Base-by-base conservation (phyloP, 2,888 invertebrate genomes). In the Heliconius cydno region DNA sequence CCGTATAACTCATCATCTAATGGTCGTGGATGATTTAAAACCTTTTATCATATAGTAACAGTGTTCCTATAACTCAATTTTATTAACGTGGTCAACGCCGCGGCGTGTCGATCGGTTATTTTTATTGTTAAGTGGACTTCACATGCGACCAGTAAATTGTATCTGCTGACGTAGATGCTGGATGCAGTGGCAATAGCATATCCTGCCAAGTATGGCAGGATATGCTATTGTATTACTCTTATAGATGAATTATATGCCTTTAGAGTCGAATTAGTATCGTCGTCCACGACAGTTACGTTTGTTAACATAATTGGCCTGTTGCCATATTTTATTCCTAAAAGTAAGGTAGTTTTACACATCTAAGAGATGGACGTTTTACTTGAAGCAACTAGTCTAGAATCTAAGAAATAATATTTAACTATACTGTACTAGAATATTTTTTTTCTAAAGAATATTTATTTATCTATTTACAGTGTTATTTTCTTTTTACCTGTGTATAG, bases 401-500 rank as follows among this genome's bases (percentile, higher is more conserved):
- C 77, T 84, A 78, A 71, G 52, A 78, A 81, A 83, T 79, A 79
- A 76, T 76, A 77, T 78, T 67, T 34, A 71, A 63, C 71, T 63
- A 60, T 65, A 38, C 9, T 75, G 19, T 60, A 46, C 34, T 46
- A 60, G 25, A 22, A 12, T 68, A 22, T 15, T 12, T 6, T 13
- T 30, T 63, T 67, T 66, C 72, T 78, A 79, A 80, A 67, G 34
- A 38, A 25, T 34, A 25, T 60, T 57, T 73, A 73, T 25, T 73
- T 60, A 25, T 25, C 4, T 22, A 25, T 34, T 13, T 38, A 28
- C 28, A 46, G 12, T 46, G 41, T 72, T 25, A 66, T 67, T 67
- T 78, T 81, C 52, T 52, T 80, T 79, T 88, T 91, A 97, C 96
- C 98, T 97, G 94, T 97, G 98, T 87, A 97, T 95, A 30, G 98